Evolutionary conservation across 1,140 invertebrate genomes (phyloP), one percentile per base, ranked within the genome.

Genomic region (Idris sp.): DNA sequence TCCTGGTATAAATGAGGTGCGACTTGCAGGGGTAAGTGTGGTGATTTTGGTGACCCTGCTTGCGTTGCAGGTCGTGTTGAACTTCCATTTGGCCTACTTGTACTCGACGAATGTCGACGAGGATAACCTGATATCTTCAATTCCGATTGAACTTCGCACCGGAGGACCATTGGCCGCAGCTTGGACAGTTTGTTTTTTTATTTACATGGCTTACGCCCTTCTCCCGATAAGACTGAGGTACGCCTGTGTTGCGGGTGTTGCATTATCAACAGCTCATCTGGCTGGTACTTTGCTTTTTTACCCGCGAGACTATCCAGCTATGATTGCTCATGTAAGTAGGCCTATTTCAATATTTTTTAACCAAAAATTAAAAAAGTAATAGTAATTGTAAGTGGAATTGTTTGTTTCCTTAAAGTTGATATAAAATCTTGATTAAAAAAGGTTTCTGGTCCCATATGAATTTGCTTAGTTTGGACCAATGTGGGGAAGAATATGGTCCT

Each of bases 161-260:
- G 83, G 84, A 7, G 84, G 83, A 76, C 78, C 82, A 30, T 9
- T 83, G 13, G 89, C 92, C 2, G 92, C 92, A 0, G 89, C 92
- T 0, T 92, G 92, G 86, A 88, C 90, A 2, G 91, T 91, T 4
- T 89, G 94, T 8, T 90, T 96, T 53, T 96, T 95, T 87, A 93
- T 95, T 35, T 98, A 97, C 87, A 90, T 96, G 86, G 93, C 93
- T 16, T 97, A 97, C 81, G 94, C 95, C 0, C 90, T 97, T 69
- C 90, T 98, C 53, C 96, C 96, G 1, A 90, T 97, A 28, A 89
- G 93, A 41, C 90, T 96, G 71, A 91, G 93, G 71, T 92, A 96
- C 81, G 93, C 94, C 13, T 89, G 93, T 16, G 83, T 94, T 19
- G 92, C 92, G 15, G 95, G 95, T 11, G 79, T 92, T 1, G 80